A percentile compares a stretch with the other conserved stretches of the same genome.
These are phyloP conservation scores for Sminthurides aquaticus DNA, from an alignment of 2,888 invertebrate species.

Conservation along the genomic window DNA sequence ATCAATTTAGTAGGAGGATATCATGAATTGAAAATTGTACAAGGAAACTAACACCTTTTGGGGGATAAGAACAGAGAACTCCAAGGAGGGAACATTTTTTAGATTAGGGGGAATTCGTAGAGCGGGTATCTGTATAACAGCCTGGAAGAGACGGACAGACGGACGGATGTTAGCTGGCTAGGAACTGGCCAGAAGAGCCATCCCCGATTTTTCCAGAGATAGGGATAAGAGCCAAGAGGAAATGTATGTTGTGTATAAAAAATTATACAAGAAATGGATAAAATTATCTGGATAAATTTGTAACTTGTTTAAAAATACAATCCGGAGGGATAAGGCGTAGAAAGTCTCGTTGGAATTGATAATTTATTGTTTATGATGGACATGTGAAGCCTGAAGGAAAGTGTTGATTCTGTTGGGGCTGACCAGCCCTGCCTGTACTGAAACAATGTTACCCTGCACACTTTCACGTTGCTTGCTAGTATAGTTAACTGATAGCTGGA, in stretches of 20 bases:
- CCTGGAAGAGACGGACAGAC: background rate
- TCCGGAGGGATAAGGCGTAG: background rate
- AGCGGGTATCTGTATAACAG: too few relatives aligned
- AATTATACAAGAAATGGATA: too few relatives aligned
- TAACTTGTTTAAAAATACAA: background rate
- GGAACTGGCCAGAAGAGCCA: too few relatives aligned
- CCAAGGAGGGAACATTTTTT: background rate
- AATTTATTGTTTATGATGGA: slow-evolving; percentile 8
- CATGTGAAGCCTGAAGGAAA: slow-evolving; percentile 5
- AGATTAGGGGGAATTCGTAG: background rate
- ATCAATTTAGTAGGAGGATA: background rate
- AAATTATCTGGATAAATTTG: slow-evolving; percentile 3
- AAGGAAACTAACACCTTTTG: slow-evolving; percentile 2
- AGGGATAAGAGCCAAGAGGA: too few relatives aligned
- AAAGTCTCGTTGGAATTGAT: slow-evolving; percentile 9
- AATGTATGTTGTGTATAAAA: too few relatives aligned
- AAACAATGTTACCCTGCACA: too few relatives aligned
- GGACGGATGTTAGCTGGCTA: too few relatives aligned
- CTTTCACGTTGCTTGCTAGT: too few relatives aligned
- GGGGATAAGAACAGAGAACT: background rate
- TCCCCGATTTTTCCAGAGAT: too few relatives aligned
- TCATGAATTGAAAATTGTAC: background rate
- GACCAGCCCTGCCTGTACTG: too few relatives aligned
- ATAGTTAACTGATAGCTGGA: too few relatives aligned
- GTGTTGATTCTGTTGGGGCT: background rate